Conservation (phyloP, 1,140 invertebrate genomes). For the Cherax destructor region DNA sequence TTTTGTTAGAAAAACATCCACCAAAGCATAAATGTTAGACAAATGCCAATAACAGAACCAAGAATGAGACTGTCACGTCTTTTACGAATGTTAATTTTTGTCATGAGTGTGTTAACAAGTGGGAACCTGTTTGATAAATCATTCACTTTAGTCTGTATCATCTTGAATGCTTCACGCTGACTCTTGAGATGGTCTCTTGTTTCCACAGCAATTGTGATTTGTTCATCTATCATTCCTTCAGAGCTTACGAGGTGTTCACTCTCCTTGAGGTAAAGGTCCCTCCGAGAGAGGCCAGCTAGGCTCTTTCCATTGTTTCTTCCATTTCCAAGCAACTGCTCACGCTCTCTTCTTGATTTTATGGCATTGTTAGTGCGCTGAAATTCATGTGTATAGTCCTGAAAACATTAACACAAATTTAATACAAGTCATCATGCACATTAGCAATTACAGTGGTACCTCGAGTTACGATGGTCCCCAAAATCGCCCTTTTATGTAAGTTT, state of each 20-base stretch:
- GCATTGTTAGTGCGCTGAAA: slow-evolving; percentile 94
- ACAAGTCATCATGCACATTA: not conserved
- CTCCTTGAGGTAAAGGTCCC: slow-evolving; percentile 82
- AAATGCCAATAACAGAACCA: slow-evolving; percentile 78
- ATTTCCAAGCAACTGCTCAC: slow-evolving; percentile 89
- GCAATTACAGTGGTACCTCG: not conserved
- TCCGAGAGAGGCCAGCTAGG: slow-evolving; percentile 60
- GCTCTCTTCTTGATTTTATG: slow-evolving; percentile 86
- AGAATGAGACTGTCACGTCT: slow-evolving; percentile 93
- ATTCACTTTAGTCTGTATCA: slow-evolving; percentile 93
- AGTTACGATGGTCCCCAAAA: no score
- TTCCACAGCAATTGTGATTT: slow-evolving; percentile 97
- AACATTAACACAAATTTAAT: not conserved
- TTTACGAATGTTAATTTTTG: slow-evolving; percentile 94
- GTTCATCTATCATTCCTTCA: slow-evolving; percentile 94
- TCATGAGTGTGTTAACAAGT: slow-evolving; percentile 91
- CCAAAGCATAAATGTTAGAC: slow-evolving; percentile 72
- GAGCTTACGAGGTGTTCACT: slow-evolving; percentile 92
- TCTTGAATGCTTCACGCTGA: slow-evolving; percentile 91
- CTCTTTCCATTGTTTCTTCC: slow-evolving; percentile 84
- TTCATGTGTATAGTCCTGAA: slow-evolving; percentile 92
- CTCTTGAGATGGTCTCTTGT: slow-evolving; percentile 92
- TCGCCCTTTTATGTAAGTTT: no score
- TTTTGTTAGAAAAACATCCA: slow-evolving; percentile 71
- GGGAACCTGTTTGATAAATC: slow-evolving; percentile 94